Evolutionary conservation across 2,113 vertebrate species (phyloP).

Genomic region (Delphinapterus leucas): DNA sequence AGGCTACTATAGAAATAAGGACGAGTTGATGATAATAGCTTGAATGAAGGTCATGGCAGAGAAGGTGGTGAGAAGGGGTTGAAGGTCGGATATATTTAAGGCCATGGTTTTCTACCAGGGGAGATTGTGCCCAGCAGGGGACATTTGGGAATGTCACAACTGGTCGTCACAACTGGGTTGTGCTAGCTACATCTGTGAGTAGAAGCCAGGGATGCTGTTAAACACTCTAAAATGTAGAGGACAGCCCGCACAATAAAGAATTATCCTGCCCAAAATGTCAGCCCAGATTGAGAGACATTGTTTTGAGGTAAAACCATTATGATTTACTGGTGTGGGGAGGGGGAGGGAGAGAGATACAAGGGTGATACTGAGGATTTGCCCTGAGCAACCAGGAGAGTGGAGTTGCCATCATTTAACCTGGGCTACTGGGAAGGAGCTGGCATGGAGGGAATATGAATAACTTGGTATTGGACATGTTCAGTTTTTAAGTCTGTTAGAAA

Average conservation of each 20-base stretch:
- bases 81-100: background rate
- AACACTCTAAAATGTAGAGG: background rate
- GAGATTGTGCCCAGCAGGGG: background rate
- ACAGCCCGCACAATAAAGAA: background rate
- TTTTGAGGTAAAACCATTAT: background rate
- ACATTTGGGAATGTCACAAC: background rate
- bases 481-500: background rate
- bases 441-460: too few relatives aligned
- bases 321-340: background rate
- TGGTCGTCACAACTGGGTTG: background rate
- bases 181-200: background rate
- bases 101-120: background rate
- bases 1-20: background rate
- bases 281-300: background rate
- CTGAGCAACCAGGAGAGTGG: background rate
- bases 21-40: background rate
- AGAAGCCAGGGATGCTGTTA: background rate
- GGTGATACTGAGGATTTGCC: background rate
- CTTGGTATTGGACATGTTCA: background rate
- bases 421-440: background rate
- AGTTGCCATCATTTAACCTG: background rate
- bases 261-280: background rate
- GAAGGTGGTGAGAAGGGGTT: background rate
- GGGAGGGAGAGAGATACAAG: background rate
- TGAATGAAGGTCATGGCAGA: background rate